phyloP scores from a whole-genome alignment of 2,888 invertebrate genomes.

The Clanis bilineata region DNA sequence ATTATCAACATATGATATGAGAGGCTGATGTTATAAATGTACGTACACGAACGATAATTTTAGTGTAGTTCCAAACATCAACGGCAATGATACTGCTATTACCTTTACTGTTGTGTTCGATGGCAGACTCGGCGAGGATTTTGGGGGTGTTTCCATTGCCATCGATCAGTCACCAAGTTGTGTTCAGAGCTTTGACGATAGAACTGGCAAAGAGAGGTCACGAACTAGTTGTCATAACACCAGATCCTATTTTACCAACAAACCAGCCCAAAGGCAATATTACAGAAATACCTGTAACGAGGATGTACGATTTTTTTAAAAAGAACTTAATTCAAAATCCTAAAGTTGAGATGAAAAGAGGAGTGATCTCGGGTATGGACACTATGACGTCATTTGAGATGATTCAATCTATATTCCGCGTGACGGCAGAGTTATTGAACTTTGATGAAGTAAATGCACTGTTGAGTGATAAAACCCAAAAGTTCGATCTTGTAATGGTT shows the following conservation, averaged over 20 bases:
- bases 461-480: constrained; percentile 14
- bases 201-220: constrained; percentile 20
- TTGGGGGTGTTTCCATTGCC: constrained; percentile 45
- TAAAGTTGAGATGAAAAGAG: neutral
- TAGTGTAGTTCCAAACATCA: neutral
- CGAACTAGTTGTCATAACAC: constrained; percentile 17
- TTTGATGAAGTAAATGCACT: constrained; percentile 15
- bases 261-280: constrained; percentile 18
- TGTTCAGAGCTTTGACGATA: constrained; percentile 37
- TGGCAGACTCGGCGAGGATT: constrained; percentile 47
- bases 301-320: neutral
- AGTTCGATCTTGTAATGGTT: constrained; percentile 19
- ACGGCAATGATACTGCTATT: neutral
- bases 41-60: neutral
- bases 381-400: neutral
- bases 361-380: constrained; percentile 10
- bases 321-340: neutral
- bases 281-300: constrained; percentile 11
- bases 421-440: constrained; percentile 6
- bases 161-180: constrained; percentile 52
- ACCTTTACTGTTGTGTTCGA: neutral
- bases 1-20: no score
- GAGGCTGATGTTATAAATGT: neutral
- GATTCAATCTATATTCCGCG: neutral
- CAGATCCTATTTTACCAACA: constrained; percentile 19